These are phyloP conservation scores for Murina feae DNA, from an alignment of 2,113 vertebrate species.

Conservation along the genomic window DNA sequence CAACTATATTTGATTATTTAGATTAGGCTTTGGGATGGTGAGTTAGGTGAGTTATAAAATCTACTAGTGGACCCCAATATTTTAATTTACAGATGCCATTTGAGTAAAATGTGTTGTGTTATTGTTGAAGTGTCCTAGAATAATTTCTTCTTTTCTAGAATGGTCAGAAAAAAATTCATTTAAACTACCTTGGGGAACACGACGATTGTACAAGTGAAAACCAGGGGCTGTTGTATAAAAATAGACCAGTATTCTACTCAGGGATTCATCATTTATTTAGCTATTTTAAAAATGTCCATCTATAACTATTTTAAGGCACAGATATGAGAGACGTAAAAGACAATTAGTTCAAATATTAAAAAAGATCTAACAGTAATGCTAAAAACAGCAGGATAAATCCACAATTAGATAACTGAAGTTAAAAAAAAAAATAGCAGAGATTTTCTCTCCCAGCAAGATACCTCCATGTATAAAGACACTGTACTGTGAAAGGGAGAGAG, in stretches of 20 bases:
- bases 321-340: background rate
- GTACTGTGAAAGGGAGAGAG: background rate
- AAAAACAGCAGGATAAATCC: background rate
- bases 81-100: background rate
- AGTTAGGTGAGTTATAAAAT: background rate
- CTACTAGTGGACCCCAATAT: background rate
- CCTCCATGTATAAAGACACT: background rate
- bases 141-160: background rate
- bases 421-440: background rate
- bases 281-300: background rate
- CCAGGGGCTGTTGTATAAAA: background rate
- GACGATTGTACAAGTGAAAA: background rate
- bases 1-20: background rate
- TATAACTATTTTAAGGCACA: background rate
- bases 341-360: background rate
- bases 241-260: background rate
- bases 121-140: background rate
- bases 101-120: background rate
- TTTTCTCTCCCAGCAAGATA: background rate
- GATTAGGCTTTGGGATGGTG: background rate
- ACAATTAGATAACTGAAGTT: conserved; percentile 6
- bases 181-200: background rate
- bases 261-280: background rate
- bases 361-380: background rate
- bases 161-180: background rate